phyloP scores from a whole-genome alignment of 2,797 vertebrate genomes.

The Rhinoraja longicauda region DNA sequence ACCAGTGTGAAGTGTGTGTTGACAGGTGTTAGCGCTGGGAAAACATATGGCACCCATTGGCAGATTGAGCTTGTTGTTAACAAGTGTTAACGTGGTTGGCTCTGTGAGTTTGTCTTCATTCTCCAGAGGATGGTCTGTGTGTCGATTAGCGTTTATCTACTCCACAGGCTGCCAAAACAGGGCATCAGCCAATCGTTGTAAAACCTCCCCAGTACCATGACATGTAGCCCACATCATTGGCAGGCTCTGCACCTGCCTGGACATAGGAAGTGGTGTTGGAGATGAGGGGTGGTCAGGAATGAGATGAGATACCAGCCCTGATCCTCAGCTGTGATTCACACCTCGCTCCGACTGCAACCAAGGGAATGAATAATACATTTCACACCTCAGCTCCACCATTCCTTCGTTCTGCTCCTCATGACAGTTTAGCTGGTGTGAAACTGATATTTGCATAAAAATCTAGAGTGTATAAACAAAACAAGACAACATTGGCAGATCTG shows the following conservation, averaged over 20 bases:
- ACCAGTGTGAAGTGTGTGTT: neutral
- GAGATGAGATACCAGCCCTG: neutral
- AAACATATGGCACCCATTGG: neutral
- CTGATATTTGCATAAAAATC: slow-evolving; percentile 37
- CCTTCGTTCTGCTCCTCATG: slow-evolving; percentile 13
- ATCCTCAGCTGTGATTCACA: slow-evolving; percentile 18
- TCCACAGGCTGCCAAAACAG: neutral
- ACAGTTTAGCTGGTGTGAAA: slow-evolving; percentile 32
- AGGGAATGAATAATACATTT: slow-evolving; percentile 15
- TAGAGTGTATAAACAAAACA: slow-evolving; percentile 33
- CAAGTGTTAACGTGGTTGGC: neutral
- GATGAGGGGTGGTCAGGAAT: neutral
- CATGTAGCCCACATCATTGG: neutral
- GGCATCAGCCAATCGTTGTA: neutral
- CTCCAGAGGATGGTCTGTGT: neutral
- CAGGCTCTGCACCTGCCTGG: neutral
- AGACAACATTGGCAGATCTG: slow-evolving; percentile 29
- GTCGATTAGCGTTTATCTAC: neutral
- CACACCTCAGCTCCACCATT: slow-evolving; percentile 4
- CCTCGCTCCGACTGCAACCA: neutral
- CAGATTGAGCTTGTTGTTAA: neutral
- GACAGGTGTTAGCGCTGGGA: neutral
- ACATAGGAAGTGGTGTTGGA: neutral
- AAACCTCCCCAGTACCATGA: neutral
- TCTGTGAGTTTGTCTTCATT: neutral